Percentiles rank a stretch among this genome's conserved stretches.
Evolutionary conservation across 2,113 vertebrate genomes (phyloP).

Genomic region (Ochotona princeps): DNA sequence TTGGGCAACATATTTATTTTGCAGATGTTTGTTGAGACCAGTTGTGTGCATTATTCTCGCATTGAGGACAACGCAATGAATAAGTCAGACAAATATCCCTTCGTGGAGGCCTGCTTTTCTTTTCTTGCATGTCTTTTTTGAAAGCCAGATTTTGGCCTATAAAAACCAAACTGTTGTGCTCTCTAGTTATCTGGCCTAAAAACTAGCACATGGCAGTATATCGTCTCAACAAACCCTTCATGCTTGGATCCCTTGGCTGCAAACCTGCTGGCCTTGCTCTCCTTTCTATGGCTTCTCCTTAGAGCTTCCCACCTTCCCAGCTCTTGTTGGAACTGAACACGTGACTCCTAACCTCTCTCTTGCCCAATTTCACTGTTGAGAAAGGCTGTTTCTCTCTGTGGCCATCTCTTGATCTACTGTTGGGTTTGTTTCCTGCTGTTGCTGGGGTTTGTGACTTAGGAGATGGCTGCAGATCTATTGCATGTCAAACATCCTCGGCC

Average conservation of each 20-base stretch:
- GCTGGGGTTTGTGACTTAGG: not conserved
- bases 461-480: not conserved
- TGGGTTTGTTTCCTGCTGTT: not conserved
- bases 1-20: accelerated
- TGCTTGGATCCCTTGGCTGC: not conserved
- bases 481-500: not conserved
- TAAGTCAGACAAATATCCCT: not conserved
- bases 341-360: not conserved
- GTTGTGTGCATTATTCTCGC: not conserved
- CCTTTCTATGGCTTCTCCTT: not conserved
- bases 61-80: not conserved
- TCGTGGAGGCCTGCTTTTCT: not conserved
- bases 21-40: not conserved
- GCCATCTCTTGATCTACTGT: not conserved
- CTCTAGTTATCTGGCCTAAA: not conserved
- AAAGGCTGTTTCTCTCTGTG: not conserved
- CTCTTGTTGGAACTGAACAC: not conserved
- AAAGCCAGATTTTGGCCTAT: not conserved
- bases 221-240: not conserved
- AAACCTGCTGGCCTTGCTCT: not conserved
- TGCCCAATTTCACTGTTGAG: not conserved
- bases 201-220: not conserved
- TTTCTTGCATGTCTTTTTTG: not conserved
- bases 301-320: not conserved
- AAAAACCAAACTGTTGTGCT: not conserved